phyloP scores from a whole-genome alignment of 2,113 vertebrate genomes.

The Mola mola region DNA sequence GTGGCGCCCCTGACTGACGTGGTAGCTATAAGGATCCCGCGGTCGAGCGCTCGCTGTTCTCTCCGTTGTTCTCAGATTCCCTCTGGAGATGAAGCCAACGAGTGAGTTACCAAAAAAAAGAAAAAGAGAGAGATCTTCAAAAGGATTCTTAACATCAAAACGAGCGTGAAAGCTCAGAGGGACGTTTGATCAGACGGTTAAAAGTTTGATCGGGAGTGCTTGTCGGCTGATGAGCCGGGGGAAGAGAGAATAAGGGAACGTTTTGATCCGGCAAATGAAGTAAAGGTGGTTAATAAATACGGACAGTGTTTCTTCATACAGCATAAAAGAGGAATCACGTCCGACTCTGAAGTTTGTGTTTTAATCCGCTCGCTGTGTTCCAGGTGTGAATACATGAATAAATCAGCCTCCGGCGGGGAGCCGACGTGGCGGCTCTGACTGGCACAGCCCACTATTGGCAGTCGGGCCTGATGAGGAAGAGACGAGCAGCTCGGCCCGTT shows the following conservation, averaged over 20 bases:
- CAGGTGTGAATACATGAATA: constrained; percentile 61
- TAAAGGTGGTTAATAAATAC: constrained; percentile 48
- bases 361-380: constrained; percentile 20
- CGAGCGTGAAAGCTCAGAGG: constrained; percentile 21
- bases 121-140: constrained; percentile 16
- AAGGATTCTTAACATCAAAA: constrained; percentile 50
- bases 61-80: constrained; percentile 26
- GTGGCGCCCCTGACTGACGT: too few species aligned
- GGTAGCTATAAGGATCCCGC: too few species aligned
- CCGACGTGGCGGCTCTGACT: constrained; percentile 40
- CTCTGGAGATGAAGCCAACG: constrained; percentile 13
- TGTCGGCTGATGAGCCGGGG: constrained; percentile 11
- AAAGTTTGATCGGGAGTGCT: constrained; percentile 49
- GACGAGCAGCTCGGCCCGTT: constrained; percentile 36
- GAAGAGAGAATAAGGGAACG: constrained; percentile 22
- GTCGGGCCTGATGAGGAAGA: constrained; percentile 33
- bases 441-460: constrained; percentile 53
- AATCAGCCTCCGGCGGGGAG: constrained; percentile 25
- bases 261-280: constrained; percentile 60
- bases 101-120: constrained; percentile 6
- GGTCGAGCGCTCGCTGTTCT: too few species aligned
- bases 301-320: constrained; percentile 7
- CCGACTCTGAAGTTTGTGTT: constrained; percentile 5
- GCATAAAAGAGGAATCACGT: constrained; percentile 25
- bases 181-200: constrained; percentile 52